phyloP scores from a whole-genome alignment of 1,140 invertebrate genomes.

The Panagrolaimus sp. region DNA sequence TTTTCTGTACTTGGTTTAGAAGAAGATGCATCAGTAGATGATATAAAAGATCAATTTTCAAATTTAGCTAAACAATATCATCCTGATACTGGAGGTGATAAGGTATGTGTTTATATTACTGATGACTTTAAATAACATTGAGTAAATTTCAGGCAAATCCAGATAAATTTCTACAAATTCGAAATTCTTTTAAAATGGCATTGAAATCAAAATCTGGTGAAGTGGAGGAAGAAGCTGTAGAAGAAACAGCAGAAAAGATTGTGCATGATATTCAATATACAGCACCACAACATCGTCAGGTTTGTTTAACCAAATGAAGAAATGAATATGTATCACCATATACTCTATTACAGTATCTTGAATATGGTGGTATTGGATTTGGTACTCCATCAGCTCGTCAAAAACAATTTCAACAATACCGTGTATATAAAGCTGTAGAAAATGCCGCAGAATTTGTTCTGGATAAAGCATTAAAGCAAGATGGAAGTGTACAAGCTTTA shows the following conservation, averaged over 20 bases:
- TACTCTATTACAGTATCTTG: constrained; percentile 17
- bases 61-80: not conserved
- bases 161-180: not conserved
- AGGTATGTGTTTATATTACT: not conserved
- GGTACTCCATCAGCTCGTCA: constrained; percentile 18
- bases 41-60: not conserved
- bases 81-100: constrained; percentile 11
- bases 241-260: not conserved
- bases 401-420: constrained; percentile 19
- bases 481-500: not conserved
- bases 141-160: not conserved
- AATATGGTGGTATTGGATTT: constrained; percentile 12
- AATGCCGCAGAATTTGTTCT: constrained; percentile 17
- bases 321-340: not conserved
- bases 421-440: constrained; percentile 20
- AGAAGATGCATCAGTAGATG: not conserved
- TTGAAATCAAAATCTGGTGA: not conserved
- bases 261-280: constrained; percentile 16
- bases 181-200: not conserved
- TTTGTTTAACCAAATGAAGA: not conserved
- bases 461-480: constrained; percentile 20
- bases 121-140: not conserved
- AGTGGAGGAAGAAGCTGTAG: not conserved
- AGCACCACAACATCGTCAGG: constrained; percentile 24
- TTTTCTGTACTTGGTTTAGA: constrained; percentile 9